Conservation (phyloP, 2,888 invertebrate species). For the Dendrolimus houi region DNA sequence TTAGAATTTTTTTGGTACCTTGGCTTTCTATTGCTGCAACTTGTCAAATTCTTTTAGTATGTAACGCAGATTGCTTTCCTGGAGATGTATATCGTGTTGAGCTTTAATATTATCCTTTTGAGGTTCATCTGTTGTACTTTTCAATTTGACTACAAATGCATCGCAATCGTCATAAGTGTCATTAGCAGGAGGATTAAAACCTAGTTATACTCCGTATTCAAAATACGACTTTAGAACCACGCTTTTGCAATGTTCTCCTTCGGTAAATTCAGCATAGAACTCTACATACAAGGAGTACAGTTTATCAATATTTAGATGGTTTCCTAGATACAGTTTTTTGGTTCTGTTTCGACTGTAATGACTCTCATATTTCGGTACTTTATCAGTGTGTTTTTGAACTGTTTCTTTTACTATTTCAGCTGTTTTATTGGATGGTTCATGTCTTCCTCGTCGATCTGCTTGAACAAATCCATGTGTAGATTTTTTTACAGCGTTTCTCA, state of each 20-base stretch:
- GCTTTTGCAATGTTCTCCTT: too few relatives aligned
- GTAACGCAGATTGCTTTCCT: too few relatives aligned
- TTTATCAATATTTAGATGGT: background rate
- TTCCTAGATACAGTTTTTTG: background rate
- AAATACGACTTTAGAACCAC: too few relatives aligned
- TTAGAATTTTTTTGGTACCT: background rate
- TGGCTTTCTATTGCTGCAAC: too few relatives aligned
- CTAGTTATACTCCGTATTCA: too few relatives aligned
- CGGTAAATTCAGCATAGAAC: background rate
- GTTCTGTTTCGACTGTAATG: background rate
- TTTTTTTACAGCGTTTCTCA: background rate
- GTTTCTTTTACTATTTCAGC: background rate
- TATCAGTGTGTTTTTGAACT: background rate
- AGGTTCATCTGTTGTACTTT: too few relatives aligned
- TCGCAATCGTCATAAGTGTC: too few relatives aligned
- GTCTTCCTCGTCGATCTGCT: background rate
- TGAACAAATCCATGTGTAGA: background rate
- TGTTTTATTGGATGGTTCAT: background rate
- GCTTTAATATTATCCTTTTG: too few relatives aligned
- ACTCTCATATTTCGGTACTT: background rate
- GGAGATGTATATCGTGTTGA: too few relatives aligned
- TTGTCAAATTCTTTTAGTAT: too few relatives aligned
- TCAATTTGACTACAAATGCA: too few relatives aligned
- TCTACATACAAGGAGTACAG: background rate
- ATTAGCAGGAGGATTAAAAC: too few relatives aligned